phyloP scores from a whole-genome alignment of 2,113 vertebrate genomes.

The Hippolais icterina region DNA sequence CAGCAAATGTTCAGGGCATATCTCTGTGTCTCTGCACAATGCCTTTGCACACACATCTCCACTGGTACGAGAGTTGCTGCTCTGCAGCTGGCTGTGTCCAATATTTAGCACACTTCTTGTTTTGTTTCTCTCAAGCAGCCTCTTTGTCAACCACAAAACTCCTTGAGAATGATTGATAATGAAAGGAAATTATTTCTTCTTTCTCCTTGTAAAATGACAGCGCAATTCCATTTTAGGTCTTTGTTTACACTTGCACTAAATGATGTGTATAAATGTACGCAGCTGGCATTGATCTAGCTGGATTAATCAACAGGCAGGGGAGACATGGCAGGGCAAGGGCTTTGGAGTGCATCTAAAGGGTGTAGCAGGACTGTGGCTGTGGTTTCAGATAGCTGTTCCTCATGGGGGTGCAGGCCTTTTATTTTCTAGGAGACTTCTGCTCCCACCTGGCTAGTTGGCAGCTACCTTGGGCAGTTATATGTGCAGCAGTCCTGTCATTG shows the following conservation, averaged over 20 bases:
- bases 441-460: background rate
- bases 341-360: background rate
- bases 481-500: background rate
- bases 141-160: background rate
- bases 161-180: background rate
- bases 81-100: background rate
- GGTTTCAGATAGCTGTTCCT: background rate
- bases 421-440: background rate
- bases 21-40: background rate
- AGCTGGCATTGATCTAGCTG: background rate
- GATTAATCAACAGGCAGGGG: background rate
- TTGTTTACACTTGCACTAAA: background rate
- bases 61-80: background rate
- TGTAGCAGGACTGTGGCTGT: background rate
- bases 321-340: background rate
- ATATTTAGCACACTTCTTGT: background rate
- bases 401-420: background rate
- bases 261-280: background rate
- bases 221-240: background rate
- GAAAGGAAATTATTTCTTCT: background rate
- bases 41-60: background rate
- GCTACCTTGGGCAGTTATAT: rapidly evolving
- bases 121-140: background rate
- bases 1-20: background rate
- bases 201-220: background rate